Conservation (phyloP, 2,888 invertebrate genomes). For the Nipponacmea schrenckii region DNA sequence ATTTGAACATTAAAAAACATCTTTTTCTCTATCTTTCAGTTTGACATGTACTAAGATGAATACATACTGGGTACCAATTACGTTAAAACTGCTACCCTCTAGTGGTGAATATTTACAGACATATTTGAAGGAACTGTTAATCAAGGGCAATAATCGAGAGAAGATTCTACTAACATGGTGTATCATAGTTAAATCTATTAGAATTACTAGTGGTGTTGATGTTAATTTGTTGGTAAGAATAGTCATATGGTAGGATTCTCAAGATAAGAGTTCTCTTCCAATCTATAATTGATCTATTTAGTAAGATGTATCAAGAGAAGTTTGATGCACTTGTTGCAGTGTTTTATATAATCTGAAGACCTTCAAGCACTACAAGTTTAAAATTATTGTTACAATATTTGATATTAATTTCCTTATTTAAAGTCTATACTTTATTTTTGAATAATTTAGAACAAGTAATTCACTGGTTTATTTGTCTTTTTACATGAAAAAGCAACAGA, state of each 20-base stretch:
- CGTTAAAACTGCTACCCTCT: slow-evolving; percentile 50
- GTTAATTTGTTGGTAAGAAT: slow-evolving; percentile 29
- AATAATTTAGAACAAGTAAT: too few relatives aligned
- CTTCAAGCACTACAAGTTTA: neutral
- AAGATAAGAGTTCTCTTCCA: neutral
- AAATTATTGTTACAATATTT: too few relatives aligned
- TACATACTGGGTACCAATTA: slow-evolving; percentile 58
- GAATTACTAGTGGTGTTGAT: slow-evolving; percentile 32
- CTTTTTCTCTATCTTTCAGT: slow-evolving; percentile 38
- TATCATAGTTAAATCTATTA: slow-evolving; percentile 37
- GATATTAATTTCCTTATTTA: too few relatives aligned
- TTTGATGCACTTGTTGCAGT: neutral
- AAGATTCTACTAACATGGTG: slow-evolving; percentile 50
- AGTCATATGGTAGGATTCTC: too few relatives aligned
- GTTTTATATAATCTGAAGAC: neutral
- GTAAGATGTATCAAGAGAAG: neutral
- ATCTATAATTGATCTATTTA: neutral
- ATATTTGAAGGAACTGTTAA: slow-evolving; percentile 29
- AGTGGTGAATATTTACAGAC: slow-evolving; percentile 34
- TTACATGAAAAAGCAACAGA: too few relatives aligned
- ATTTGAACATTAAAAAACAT: neutral
- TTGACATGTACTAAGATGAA: slow-evolving; percentile 53
- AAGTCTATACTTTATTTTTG: too few relatives aligned
- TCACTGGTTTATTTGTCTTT: too few relatives aligned
- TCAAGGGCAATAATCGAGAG: slow-evolving; percentile 17